Percentiles rank a stretch among this genome's conserved stretches.
phyloP scores from a whole-genome alignment of 2,888 invertebrate genomes.

The Leucophora obtusa region DNA sequence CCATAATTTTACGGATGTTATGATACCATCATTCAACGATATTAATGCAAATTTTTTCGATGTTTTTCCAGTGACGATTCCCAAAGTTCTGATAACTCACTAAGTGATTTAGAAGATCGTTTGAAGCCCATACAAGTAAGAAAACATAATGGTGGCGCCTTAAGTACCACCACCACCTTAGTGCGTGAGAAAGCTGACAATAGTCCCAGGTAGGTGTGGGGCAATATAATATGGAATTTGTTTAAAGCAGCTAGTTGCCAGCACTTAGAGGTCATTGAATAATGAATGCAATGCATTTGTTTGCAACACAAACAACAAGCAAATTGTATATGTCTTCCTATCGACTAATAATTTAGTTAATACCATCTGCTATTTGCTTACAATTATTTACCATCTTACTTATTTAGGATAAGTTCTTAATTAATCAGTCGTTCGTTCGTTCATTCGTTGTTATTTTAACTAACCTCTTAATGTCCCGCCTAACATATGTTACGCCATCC shows the following conservation, averaged over 20 bases:
- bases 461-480: conserved; percentile 14
- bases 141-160: conserved; percentile 65
- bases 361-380: not conserved
- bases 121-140: conserved; percentile 76
- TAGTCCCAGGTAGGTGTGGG: conserved; percentile 76
- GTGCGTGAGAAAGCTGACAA: conserved; percentile 77
- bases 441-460: not conserved
- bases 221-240: conserved; percentile 56
- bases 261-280: conserved; percentile 60
- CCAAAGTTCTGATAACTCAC: conserved; percentile 74
- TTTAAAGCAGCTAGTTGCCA: conserved; percentile 62
- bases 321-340: not conserved
- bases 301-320: conserved; percentile 1
- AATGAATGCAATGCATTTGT: conserved; percentile 15
- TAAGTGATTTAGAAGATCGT: conserved; percentile 77
- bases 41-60: too few relatives aligned
- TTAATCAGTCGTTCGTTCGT: not conserved
- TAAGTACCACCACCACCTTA: conserved; percentile 74
- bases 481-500: conserved; percentile 12
- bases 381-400: not conserved
- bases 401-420: too few relatives aligned
- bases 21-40: too few relatives aligned
- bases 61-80: conserved; percentile 70
- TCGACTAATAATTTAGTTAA: conserved; percentile 1
- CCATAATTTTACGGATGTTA: too few relatives aligned